phyloP scores from a whole-genome alignment of 2,113 vertebrate genomes.

The Sylvicapra grimmia region DNA sequence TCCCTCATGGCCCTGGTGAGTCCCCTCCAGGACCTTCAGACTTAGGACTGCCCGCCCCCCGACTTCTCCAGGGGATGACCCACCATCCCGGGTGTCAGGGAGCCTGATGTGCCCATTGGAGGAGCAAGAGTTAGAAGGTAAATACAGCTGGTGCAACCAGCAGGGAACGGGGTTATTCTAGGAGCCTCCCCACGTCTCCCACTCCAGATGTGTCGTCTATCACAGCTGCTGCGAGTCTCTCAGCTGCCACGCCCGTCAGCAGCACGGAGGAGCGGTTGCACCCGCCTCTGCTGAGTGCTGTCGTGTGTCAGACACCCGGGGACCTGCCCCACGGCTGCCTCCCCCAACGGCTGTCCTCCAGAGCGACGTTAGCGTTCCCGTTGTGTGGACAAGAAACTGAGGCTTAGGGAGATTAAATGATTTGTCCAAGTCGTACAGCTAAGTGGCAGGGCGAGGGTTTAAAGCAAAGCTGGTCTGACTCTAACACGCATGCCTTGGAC shows the following conservation, averaged over 20 bases:
- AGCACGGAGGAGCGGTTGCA: background rate
- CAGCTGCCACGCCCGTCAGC: background rate
- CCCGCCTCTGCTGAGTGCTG: constrained; percentile 19
- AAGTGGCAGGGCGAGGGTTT: background rate
- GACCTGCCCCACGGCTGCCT: rapidly evolving
- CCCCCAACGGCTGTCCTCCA: background rate
- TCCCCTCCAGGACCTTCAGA: background rate
- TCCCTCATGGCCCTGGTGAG: background rate
- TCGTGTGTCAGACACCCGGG: rapidly evolving
- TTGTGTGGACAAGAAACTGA: background rate
- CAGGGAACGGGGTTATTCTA: constrained; percentile 45
- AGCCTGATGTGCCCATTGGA: background rate
- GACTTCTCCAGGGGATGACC: background rate
- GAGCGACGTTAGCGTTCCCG: background rate
- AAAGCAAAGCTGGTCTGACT: background rate
- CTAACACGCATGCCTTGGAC: background rate
- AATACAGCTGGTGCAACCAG: background rate
- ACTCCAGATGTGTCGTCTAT: background rate
- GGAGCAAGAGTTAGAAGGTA: background rate
- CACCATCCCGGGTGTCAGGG: background rate
- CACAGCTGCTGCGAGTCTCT: constrained; percentile 20
- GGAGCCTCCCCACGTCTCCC: constrained; percentile 22
- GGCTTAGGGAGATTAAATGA: background rate
- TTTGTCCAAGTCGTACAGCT: background rate
- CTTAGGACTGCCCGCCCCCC: background rate